Evolutionary conservation across 2,888 invertebrate genomes (phyloP).

Genomic region (Lasioglossum zephyrum): DNA sequence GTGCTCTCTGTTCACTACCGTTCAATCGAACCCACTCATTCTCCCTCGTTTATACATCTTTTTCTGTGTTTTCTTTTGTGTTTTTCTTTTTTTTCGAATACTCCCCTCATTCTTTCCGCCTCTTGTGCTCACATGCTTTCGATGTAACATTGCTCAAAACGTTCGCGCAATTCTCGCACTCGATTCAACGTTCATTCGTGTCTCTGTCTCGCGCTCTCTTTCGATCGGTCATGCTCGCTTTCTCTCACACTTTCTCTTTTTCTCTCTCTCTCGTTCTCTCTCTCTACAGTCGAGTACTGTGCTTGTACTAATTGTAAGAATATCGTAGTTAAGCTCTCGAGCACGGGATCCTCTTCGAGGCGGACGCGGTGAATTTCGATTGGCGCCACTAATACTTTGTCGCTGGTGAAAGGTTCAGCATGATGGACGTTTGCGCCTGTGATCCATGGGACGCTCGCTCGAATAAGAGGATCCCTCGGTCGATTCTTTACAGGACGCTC

Average conservation of each 20-base stretch:
- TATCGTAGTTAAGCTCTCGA: constrained; percentile 74
- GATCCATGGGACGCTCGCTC: constrained; percentile 19
- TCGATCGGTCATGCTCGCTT: constrained; percentile 13
- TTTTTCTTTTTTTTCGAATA: no score
- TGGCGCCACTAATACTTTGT: constrained; percentile 49
- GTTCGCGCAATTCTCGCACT: constrained; percentile 16
- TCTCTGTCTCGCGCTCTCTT: neutral
- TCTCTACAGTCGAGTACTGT: constrained; percentile 70
- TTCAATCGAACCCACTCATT: constrained; percentile 17
- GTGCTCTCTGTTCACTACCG: constrained; percentile 60
- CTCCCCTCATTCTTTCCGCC: neutral
- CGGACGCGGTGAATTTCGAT: constrained; percentile 20
- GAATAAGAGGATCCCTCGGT: constrained; percentile 47
- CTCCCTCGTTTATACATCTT: neutral
- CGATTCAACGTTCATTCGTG: constrained; percentile 16
- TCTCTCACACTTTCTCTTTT: constrained; percentile 5
- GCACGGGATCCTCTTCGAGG: constrained; percentile 41
- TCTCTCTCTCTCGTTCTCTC: neutral
- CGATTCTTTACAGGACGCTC: constrained; percentile 20
- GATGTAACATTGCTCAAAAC: neutral
- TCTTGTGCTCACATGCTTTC: neutral
- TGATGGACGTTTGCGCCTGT: constrained; percentile 39
- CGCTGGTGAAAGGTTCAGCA: constrained; percentile 20
- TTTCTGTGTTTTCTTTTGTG: neutral
- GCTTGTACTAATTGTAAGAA: constrained; percentile 77